Evolutionary conservation across 1,140 invertebrate species (phyloP).

Genomic region (Brachionus angularis): DNA sequence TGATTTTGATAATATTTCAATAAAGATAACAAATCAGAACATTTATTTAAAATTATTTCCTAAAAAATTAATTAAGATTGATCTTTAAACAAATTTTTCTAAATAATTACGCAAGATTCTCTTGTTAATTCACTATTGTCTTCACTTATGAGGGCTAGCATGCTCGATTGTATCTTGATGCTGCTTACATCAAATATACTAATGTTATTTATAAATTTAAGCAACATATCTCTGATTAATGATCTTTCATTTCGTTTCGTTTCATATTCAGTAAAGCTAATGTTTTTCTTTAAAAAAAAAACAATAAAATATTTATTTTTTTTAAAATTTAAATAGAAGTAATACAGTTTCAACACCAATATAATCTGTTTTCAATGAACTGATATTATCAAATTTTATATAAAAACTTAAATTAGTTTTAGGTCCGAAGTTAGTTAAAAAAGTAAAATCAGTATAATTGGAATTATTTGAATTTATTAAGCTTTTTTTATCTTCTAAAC

Average conservation of each 20-base stretch:
- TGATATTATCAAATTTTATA: neutral
- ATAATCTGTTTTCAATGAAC: neutral
- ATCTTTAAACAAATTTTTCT: neutral
- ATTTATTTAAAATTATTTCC: neutral
- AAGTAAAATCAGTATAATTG: neutral
- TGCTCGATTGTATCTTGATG: slow-evolving; percentile 15
- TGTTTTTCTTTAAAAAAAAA: neutral
- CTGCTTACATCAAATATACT: slow-evolving; percentile 25
- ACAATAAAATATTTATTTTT: neutral
- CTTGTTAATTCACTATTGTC: slow-evolving; percentile 17
- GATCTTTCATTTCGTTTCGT: slow-evolving; percentile 7
- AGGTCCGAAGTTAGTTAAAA: slow-evolving; percentile 27
- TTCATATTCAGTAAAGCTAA: slow-evolving; percentile 18
- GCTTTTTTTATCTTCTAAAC: slow-evolving; percentile 16
- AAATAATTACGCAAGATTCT: slow-evolving; percentile 4
- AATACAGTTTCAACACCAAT: neutral
- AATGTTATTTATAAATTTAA: slow-evolving; percentile 1
- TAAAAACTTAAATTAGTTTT: slow-evolving; percentile 15
- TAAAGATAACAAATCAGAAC: no score
- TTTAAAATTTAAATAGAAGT: neutral
- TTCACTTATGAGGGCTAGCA: slow-evolving; percentile 1
- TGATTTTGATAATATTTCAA: no score
- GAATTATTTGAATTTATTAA: neutral
- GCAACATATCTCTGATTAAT: neutral
- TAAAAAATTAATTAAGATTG: neutral